Evolutionary conservation across 1,140 invertebrate genomes (phyloP), one percentile per base, ranked within the genome.

Genomic region (Steinernema khuongi): DNA sequence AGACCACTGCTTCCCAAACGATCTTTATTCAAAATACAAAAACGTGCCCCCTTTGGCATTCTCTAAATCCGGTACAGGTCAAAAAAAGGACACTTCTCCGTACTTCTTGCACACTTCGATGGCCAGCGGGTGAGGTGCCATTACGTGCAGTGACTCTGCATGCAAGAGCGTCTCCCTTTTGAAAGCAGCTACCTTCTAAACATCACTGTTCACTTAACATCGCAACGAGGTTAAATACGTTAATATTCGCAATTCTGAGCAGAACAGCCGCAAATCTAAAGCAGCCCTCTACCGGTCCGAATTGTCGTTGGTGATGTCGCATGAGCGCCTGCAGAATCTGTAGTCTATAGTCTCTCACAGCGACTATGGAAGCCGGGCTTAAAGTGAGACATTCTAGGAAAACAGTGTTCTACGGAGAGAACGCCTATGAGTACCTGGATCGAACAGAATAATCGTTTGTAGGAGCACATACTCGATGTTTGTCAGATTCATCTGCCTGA

Each of bases 141-240:
- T 83, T 32, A 85, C 71, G 31, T 85, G 77, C 68, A 85, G 85
- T 0, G 82, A 85, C 70, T 85, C 82, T 19, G 85, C 84, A 1
- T 84, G 84, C 31, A 74, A 83, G 2, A 84, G 50, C 14, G 82
- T 84, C 72, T 84, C 82, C 18, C 82, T 67, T 72, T 83, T 83
- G 72, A 84, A 83, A 1, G 82, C 82, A 1, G 82, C 83, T 7
- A 83, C 82, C 79, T 83, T 83, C 81, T 83, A 36, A 69, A 84
- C 76, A 32, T 41, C 50, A 33, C 17, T 66, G 44, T 79, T 71
- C 36, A 68, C 30, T 18, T 0, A 72, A 78, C 17, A 44, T 17
- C 72, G 69, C 79, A 71, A 17, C 41, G 41, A 43, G 41, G n/a
- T 17, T 26, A n/a, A 29, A 17, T 19, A 36, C 44, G 31, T 71